Percentiles rank a stretch among this genome's conserved stretches.
These are phyloP conservation scores for Lasioglossum pauxillum DNA, from an alignment of 2,888 invertebrate genomes.

Conservation along the genomic window DNA sequence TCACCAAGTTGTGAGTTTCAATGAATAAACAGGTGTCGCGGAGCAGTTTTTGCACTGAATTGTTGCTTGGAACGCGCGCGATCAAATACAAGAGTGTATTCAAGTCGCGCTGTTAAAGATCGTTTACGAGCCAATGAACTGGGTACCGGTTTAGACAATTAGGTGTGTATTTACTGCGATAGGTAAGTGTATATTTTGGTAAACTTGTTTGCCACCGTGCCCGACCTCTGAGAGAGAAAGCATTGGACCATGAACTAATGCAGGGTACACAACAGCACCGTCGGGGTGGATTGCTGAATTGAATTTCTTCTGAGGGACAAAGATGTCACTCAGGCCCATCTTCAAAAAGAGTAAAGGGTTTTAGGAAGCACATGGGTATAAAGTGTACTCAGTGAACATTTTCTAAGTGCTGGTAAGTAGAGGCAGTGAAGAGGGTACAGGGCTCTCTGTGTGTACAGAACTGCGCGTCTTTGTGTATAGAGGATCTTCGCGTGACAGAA, in stretches of 20 bases:
- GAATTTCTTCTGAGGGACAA: slow-evolving; percentile 51
- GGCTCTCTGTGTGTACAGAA: slow-evolving; percentile 40
- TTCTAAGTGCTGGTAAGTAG: slow-evolving; percentile 65
- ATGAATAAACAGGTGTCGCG: not conserved
- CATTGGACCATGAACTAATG: slow-evolving; percentile 40
- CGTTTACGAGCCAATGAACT: not conserved
- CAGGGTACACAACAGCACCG: slow-evolving; percentile 29
- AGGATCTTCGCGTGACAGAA: slow-evolving; percentile 37
- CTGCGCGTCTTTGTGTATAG: slow-evolving; percentile 28
- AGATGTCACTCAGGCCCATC: slow-evolving; percentile 45
- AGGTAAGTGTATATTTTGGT: not conserved
- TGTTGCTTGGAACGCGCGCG: not conserved
- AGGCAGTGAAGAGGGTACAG: slow-evolving; percentile 56
- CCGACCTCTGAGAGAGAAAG: slow-evolving; percentile 15
- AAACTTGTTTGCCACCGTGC: not conserved
- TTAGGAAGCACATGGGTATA: slow-evolving; percentile 46
- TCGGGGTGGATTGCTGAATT: slow-evolving; percentile 53
- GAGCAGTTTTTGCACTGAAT: not conserved
- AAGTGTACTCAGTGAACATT: slow-evolving; percentile 58
- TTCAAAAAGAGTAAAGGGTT: slow-evolving; percentile 55
- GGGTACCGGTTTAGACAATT: not conserved
- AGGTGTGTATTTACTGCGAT: not conserved
- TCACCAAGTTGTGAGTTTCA: not conserved
- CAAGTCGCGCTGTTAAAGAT: not conserved
- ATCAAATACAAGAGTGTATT: not conserved